Evolutionary conservation across 2,888 invertebrate genomes (phyloP), one percentile per base, ranked within the genome.

Genomic region (Plagiodera versicolora): DNA sequence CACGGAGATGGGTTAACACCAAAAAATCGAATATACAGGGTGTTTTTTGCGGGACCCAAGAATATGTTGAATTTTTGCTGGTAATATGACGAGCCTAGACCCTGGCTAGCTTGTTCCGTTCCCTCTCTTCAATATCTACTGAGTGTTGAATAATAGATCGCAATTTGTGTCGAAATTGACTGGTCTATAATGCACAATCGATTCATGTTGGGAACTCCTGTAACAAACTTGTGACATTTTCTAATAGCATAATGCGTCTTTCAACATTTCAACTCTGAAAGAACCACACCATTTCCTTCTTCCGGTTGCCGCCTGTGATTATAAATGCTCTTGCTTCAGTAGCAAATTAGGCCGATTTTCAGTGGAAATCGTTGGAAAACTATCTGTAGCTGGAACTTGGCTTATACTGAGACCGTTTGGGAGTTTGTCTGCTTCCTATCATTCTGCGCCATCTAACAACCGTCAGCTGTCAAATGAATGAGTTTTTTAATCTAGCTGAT

Each of bases 291-390:
- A 70, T 66, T 70, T 70, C 70, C 67, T 67, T 62, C 60, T 69
- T 72, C 72, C 71, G 71, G 69, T 61, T 66, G 62, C 61, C 73
- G 75, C 74, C 75, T 75, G 74, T 73, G 73, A 64, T 68, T 67
- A 66, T 61, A 64, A 61, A 65, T 63, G 65, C 65, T 67, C 64
- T 65, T 61, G 64, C 66, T 61, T 63, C 63, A 63, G 61, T 58
- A 61, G 57, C 63, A 64, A 67, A 67, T 65, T 61, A 58, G 72
- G n/a, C 44, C 47, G 45, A 39, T 16, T 60, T 56, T 56, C 24
- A 60, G 32, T 45, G 53, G 52, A 60, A 60, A 60, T 48, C 20
- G 18, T 54, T 39, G 8, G 10, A 39, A 52, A 52, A 32, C 32
- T 32, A 32, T 24, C 24, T 24, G 6, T 24, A 24, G 4, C 24